These are phyloP conservation scores for Dasypogon diadema DNA, from an alignment of 2,888 invertebrate species.

Conservation along the genomic window DNA sequence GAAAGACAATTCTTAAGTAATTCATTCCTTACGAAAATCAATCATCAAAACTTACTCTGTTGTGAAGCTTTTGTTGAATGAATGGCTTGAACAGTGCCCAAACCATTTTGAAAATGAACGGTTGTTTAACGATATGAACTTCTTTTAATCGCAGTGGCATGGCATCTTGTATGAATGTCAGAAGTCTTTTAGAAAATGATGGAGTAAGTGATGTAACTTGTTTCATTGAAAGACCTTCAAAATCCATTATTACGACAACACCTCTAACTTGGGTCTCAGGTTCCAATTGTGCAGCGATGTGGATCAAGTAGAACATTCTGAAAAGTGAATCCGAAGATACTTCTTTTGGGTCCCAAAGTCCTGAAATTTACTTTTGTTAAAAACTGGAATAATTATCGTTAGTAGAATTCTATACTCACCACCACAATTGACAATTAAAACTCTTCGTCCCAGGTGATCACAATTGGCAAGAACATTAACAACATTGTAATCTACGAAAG, in stretches of 20 bases:
- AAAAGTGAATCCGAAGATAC: slow-evolving; percentile 82
- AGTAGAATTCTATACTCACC: slow-evolving; percentile 68
- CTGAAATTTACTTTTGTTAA: too few species aligned
- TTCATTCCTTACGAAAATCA: neutral
- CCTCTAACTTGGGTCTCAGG: slow-evolving; percentile 85
- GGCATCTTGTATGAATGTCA: slow-evolving; percentile 87
- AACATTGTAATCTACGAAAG: slow-evolving; percentile 79
- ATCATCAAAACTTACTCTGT: slow-evolving; percentile 73
- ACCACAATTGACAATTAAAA: slow-evolving; percentile 80
- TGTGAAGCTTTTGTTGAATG: slow-evolving; percentile 81
- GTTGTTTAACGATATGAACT: slow-evolving; percentile 88
- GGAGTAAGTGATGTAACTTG: slow-evolving; percentile 79
- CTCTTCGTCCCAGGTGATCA: slow-evolving; percentile 81
- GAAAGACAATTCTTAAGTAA: slow-evolving; percentile 60
- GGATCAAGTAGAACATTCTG: slow-evolving; percentile 82
- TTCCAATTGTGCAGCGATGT: slow-evolving; percentile 81
- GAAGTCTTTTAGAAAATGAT: slow-evolving; percentile 79
- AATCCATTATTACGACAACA: slow-evolving; percentile 86
- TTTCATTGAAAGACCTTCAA: slow-evolving; percentile 80
- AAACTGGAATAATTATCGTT: too few species aligned
- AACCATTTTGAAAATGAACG: slow-evolving; percentile 85
- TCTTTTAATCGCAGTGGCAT: slow-evolving; percentile 88
- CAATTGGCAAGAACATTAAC: slow-evolving; percentile 82
- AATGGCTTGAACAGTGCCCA: slow-evolving; percentile 89
- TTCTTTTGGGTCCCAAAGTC: slow-evolving; percentile 81